Evolutionary conservation across 2,888 invertebrate species (phyloP), one percentile per base, ranked within the genome.

Genomic region (Dryomyza anilis): DNA sequence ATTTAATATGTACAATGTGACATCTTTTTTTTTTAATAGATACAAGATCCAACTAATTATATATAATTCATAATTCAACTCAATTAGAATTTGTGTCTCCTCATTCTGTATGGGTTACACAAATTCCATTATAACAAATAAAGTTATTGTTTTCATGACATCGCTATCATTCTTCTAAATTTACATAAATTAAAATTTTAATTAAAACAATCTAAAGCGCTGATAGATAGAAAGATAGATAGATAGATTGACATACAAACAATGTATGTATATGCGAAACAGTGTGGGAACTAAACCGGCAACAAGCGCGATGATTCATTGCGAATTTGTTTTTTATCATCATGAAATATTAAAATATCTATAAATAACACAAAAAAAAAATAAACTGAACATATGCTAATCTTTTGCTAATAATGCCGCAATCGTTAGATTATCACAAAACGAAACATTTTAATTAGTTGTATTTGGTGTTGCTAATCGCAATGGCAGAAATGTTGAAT

Each of bases 141-240:
- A n/a, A n/a, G n/a, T n/a, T n/a, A n/a, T n/a, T n/a, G n/a, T n/a
- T n/a, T n/a, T n/a, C n/a, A n/a, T n/a, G 33, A 33, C 12, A 33
- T 33, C 33, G n/a, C 7, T 39, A 3, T 39, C 39, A 39, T 39
- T 39, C 39, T 14, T 23, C 21, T 10, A 59, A 59, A 59, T 59
- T 57, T 63, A 43, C 50, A 48, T 48, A 57, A 50, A 63, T 57
- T 57, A 48, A 50, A 57, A 48, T 57, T 48, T 57, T 63, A 63
- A 63, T 63, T 57, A 56, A 46, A 57, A 39, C 30, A 57, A 50
- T 57, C 23, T 27, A 33, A 46, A 45, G 46, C 16, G 48, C 29
- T n/a, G 39, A 39, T 25, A 8, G 61, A 48, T n/a, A 39, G 39
- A 39, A n/a, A 3, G 12, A 39, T 39, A 12, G n/a, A 39, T 39